Evolutionary conservation across 2,797 vertebrate genomes (phyloP).

Genomic region (Chelidonichthys spinosus): DNA sequence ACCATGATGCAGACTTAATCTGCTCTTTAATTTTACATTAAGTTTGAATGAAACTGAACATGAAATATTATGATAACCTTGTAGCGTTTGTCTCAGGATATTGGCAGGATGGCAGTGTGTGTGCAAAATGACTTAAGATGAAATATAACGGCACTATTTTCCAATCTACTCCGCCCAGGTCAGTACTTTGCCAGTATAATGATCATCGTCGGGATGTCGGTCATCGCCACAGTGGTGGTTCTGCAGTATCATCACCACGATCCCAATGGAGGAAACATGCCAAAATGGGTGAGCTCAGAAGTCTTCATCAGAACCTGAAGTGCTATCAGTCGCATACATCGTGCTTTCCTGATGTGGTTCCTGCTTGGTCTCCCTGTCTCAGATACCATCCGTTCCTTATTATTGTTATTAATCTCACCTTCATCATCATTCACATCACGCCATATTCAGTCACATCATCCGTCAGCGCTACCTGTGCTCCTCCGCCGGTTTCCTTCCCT

Average conservation of each 20-base stretch:
- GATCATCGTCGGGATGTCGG: conserved; percentile 89
- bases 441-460: conserved; percentile 17
- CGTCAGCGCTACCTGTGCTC: conserved; percentile 42
- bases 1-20: conserved; percentile 32
- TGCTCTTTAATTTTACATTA: conserved; percentile 28
- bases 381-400: neutral
- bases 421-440: conserved; percentile 3
- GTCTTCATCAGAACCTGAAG: conserved; percentile 10
- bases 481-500: conserved; percentile 27
- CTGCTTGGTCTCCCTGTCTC: neutral
- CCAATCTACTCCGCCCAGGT: conserved; percentile 70
- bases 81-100: neutral
- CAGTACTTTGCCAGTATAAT: conserved; percentile 90
- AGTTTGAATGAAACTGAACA: neutral
- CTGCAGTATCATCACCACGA: conserved; percentile 89
- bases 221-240: conserved; percentile 86
- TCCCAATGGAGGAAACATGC: conserved; percentile 86
- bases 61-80: neutral
- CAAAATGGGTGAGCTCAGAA: conserved; percentile 84
- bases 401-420: conserved; percentile 30
- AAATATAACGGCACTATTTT: conserved; percentile 8
- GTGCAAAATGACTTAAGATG: conserved; percentile 5
- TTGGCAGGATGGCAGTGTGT: neutral
- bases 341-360: neutral
- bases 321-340: neutral